Percentiles rank a stretch among this genome's conserved stretches.
These are phyloP conservation scores for Cyphomyrus plagiostoma DNA, from an alignment of 2,113 vertebrate species.

Conservation along the genomic window DNA sequence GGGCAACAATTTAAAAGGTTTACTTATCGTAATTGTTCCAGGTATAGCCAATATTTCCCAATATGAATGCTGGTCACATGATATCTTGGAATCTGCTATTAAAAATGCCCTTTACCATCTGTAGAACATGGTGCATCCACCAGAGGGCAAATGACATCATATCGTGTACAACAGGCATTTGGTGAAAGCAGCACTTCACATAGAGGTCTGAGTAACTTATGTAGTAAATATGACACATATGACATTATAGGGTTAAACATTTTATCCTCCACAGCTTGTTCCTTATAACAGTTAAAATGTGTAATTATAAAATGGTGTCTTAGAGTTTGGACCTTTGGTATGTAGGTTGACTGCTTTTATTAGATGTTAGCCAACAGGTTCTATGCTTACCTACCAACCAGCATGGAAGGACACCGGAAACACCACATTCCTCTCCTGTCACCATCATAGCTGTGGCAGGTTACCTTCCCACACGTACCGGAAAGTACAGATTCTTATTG, in stretches of 20 bases:
- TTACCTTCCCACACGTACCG: background rate
- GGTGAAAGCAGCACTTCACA: background rate
- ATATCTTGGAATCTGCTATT: background rate
- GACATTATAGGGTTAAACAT: background rate
- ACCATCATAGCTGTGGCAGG: background rate
- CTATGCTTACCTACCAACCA: background rate
- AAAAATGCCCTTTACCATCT: background rate
- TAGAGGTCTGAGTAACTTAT: background rate
- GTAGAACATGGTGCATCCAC: background rate
- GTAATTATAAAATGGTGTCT: background rate
- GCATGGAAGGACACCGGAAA: background rate
- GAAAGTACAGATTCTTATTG: background rate
- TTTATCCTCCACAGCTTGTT: background rate
- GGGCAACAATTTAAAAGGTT: no score
- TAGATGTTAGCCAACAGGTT: background rate
- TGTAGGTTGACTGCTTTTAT: background rate
- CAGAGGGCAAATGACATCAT: background rate
- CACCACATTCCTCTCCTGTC: background rate
- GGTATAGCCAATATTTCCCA: no score
- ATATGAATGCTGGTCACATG: background rate
- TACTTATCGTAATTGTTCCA: no score
- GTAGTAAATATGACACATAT: background rate
- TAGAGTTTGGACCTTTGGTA: background rate
- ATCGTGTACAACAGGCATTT: background rate
- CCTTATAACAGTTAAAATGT: background rate